Conservation (phyloP, 2,888 invertebrate species). For the Diaphora mendica region DNA sequence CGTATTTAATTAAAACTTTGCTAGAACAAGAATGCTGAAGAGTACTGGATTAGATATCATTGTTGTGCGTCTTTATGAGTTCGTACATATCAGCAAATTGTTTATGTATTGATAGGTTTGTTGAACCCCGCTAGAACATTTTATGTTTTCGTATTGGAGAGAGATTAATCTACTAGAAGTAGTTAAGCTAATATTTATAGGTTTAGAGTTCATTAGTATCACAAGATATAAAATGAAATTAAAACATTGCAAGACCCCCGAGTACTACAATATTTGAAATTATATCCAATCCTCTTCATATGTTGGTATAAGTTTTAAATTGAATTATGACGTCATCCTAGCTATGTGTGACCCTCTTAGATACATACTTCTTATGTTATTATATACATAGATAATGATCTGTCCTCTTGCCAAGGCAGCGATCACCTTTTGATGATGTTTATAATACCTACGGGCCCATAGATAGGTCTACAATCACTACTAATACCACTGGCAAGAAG, state of each 20-base stretch:
- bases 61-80: conserved; percentile 44
- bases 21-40: conserved; percentile 43
- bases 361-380: too few species aligned
- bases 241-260: neutral
- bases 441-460: too few species aligned
- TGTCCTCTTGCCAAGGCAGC: too few species aligned
- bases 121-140: conserved; percentile 36
- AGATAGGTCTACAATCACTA: too few species aligned
- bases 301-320: too few species aligned
- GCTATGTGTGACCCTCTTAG: too few species aligned
- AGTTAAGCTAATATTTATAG: neutral
- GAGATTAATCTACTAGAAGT: neutral
- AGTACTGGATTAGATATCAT: conserved; percentile 43
- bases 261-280: too few species aligned
- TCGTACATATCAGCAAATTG: conserved; percentile 37
- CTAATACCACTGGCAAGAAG: too few species aligned
- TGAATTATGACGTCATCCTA: too few species aligned
- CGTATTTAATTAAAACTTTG: conserved; percentile 82
- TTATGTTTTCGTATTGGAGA: neutral
- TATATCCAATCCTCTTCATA: too few species aligned
- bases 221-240: neutral
- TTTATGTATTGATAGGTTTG: conserved; percentile 37
- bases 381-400: too few species aligned
- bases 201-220: neutral
- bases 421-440: too few species aligned